phyloP scores from a whole-genome alignment of 2,888 invertebrate species.

The Autographa gamma region DNA sequence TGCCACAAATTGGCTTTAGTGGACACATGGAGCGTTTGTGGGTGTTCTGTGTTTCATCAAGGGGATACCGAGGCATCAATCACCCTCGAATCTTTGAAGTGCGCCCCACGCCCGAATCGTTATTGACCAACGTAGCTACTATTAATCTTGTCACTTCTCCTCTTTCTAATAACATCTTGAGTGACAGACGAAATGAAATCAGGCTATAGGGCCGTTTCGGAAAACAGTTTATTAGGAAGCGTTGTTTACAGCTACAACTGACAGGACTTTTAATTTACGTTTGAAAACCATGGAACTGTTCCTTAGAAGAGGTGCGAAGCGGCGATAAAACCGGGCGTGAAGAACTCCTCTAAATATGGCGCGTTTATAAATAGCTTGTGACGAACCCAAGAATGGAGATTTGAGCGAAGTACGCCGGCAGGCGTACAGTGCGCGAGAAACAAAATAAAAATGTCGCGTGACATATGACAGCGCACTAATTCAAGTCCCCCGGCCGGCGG shows the following conservation, averaged over 20 bases:
- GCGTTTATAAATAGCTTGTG: conserved; percentile 82
- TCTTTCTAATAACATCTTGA: conserved; percentile 69
- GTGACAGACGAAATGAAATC: conserved; percentile 69
- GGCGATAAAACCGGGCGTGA: conserved; percentile 60
- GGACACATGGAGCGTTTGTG: conserved; percentile 51
- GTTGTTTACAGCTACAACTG: conserved; percentile 53
- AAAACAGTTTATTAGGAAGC: conserved; percentile 48
- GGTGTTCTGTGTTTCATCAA: conserved; percentile 77
- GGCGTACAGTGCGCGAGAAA: conserved; percentile 69
- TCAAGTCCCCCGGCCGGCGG: conserved; percentile 78
- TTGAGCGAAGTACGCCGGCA: conserved; percentile 75
- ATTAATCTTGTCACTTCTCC: conserved; percentile 82
- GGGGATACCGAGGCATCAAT: conserved; percentile 72
- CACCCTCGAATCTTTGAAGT: conserved; percentile 80
- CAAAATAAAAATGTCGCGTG: conserved; percentile 82
- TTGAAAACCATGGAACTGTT: conserved; percentile 32
- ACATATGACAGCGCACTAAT: conserved; percentile 85
- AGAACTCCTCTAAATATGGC: conserved; percentile 79
- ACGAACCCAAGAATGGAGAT: conserved; percentile 78
- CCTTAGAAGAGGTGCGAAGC: conserved; percentile 53
- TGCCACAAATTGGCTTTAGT: conserved; percentile 70
- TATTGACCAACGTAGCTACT: conserved; percentile 71
- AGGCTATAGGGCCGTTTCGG: conserved; percentile 28
- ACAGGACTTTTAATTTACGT: conserved; percentile 46
- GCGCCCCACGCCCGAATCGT: conserved; percentile 65